A percentile compares a stretch with the other conserved stretches of the same genome.
phyloP scores from a whole-genome alignment of 1,140 invertebrate species.

The Monomorium pharaonis region DNA sequence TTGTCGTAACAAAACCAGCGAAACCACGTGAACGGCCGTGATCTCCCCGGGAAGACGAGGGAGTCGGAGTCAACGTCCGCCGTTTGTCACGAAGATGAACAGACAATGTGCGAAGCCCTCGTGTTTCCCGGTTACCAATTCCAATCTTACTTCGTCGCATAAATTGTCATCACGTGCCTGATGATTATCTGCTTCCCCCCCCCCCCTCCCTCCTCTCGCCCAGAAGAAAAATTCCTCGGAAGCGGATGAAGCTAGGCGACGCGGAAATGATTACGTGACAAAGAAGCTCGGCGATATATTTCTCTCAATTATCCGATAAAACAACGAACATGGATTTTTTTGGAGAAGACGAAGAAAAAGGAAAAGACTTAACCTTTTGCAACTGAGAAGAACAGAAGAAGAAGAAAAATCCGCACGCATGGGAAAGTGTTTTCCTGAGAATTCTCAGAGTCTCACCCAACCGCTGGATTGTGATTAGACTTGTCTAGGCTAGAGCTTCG shows the following conservation, averaged over 20 bases:
- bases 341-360: too few relatives aligned
- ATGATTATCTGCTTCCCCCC: neutral
- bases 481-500: neutral
- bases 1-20: slow-evolving; percentile 17
- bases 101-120: neutral
- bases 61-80: neutral
- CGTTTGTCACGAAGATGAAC: neutral
- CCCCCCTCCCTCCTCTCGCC: neutral
- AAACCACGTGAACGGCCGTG: slow-evolving; percentile 40
- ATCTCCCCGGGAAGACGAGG: slow-evolving; percentile 24
- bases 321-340: neutral
- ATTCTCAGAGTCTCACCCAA: slow-evolving; percentile 74
- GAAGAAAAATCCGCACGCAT: slow-evolving; percentile 61
- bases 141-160: neutral
- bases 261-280: slow-evolving; percentile 42
- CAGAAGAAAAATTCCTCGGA: neutral
- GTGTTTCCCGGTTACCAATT: neutral
- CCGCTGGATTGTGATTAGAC: neutral
- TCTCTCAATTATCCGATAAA: too few relatives aligned
- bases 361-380: slow-evolving; percentile 73
- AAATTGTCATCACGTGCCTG: neutral
- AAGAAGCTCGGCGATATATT: neutral
- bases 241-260: neutral
- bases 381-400: slow-evolving; percentile 25
- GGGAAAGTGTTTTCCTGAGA: slow-evolving; percentile 76